Percentiles rank a stretch among this genome's conserved stretches.
Conservation (phyloP, 1,140 invertebrate species). For the Microplitis mediator region DNA sequence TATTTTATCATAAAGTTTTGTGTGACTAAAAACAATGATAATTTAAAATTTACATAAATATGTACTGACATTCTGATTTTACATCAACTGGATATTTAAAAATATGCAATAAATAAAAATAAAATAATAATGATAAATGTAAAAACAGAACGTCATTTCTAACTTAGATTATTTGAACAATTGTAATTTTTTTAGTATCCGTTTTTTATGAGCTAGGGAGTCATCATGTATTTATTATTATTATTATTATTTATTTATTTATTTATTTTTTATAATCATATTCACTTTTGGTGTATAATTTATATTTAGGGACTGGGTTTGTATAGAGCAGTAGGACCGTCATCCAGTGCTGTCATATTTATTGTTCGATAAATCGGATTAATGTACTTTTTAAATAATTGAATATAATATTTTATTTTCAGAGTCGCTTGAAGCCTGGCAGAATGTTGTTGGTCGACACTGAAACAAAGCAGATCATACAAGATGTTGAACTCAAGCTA, state of each 20-base stretch:
- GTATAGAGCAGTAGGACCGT: conserved; percentile 56
- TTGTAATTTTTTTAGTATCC: conserved; percentile 22
- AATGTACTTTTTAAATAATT: conserved; percentile 41
- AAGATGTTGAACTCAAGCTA: conserved; percentile 92
- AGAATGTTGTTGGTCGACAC: conserved; percentile 98
- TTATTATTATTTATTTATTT: conserved; percentile 3
- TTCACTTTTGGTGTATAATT: conserved; percentile 54
- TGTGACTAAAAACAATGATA: background rate
- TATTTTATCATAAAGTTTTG: background rate
- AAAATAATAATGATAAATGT: conserved; percentile 13
- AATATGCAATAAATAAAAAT: background rate
- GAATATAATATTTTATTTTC: conserved; percentile 56
- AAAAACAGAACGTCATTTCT: conserved; percentile 41
- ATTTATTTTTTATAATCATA: conserved; percentile 56
- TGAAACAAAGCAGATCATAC: conserved; percentile 85
- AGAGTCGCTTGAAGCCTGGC: conserved; percentile 96
- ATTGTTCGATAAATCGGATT: conserved; percentile 38
- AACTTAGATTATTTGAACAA: conserved; percentile 27
- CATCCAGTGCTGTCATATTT: conserved; percentile 53
- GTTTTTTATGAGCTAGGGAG: conserved; percentile 9
- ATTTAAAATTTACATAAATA: conserved; percentile 13
- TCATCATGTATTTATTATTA: conserved; percentile 23
- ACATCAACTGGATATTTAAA: background rate
- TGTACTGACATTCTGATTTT: conserved; percentile 34
- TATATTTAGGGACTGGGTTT: conserved; percentile 59